A percentile compares a stretch with the other conserved stretches of the same genome.
phyloP scores from a whole-genome alignment of 2,888 invertebrate genomes.

The Tetragnatha montana region DNA sequence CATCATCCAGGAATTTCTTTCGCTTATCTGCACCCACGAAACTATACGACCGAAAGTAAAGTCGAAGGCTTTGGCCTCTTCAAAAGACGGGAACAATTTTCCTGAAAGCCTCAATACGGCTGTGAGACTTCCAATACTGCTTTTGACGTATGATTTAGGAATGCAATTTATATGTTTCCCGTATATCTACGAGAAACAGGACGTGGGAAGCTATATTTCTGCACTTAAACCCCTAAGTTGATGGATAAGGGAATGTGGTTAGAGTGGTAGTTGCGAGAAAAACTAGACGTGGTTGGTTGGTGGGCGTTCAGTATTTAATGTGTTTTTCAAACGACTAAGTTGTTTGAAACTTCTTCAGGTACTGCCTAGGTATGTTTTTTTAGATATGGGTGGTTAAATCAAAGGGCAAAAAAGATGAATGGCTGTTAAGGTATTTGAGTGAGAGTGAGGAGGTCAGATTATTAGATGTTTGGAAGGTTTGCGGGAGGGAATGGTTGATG shows the following conservation, averaged over 20 bases:
- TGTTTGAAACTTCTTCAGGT: not conserved
- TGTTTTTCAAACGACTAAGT: not conserved
- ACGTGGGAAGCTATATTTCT: slow-evolving; percentile 38
- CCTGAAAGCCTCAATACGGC: slow-evolving; percentile 56
- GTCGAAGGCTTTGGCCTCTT: slow-evolving; percentile 30
- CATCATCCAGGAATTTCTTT: slow-evolving; percentile 61
- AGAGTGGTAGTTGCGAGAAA: not conserved
- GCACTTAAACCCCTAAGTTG: not conserved
- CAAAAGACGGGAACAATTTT: slow-evolving; percentile 59
- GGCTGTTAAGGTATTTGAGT: too few relatives aligned
- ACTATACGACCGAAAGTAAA: slow-evolving; percentile 67
- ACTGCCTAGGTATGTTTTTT: too few relatives aligned
- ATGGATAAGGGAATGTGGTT: slow-evolving; percentile 8
- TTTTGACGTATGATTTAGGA: slow-evolving; percentile 64
- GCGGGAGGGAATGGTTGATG: too few relatives aligned
- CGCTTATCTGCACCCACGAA: slow-evolving; percentile 62
- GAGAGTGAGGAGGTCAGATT: too few relatives aligned
- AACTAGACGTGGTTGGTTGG: not conserved
- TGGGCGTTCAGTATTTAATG: not conserved
- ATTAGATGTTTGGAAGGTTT: too few relatives aligned
- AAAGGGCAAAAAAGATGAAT: too few relatives aligned
- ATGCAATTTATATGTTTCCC: slow-evolving; percentile 53
- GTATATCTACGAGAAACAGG: slow-evolving; percentile 45
- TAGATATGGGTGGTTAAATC: too few relatives aligned
- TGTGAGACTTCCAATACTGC: slow-evolving; percentile 42